Base-by-base conservation (phyloP, 2,113 vertebrate genomes). In the Zosterops hypoxanthus region DNA sequence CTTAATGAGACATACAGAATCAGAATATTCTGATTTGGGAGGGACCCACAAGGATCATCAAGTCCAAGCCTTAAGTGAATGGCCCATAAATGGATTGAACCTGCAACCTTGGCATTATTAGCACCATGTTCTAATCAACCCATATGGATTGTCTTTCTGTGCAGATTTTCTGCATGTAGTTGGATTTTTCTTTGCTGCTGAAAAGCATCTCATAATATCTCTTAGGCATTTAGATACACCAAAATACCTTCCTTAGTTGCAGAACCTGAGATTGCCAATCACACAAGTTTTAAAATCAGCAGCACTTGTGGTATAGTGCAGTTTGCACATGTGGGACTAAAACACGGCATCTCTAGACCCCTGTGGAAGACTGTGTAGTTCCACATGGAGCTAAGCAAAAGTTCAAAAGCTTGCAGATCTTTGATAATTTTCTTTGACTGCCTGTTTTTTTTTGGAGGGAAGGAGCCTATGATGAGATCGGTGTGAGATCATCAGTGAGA, bases 391-490 rank as follows among this genome's bases (percentile, higher is more conserved):
- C 25, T 36, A 70, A 87, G 31, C 8, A 33, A 76, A 82, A 79
- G 11, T 46, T 60, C 26, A 31, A 3, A 66, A 23, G 6, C 20
- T 65, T 68, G 28, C 5, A 8, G 6, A 11, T 56, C 53, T 71
- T 78, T 0, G 2, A 49, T 64, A 20, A 24, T 76, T 85, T 90
- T 85, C 36, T 66, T 52, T 36, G 47, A 19, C 42, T 70, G 2
- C 8, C 15, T 49, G 31, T 0, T 5, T 8, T 56, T 56, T 63
- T 71, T 53, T 39, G 10, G n/a, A 53, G 28, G 23, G 29, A 81
- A 52, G 24, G 57, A 60, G 8, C 25, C 13, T 47, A 0, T 87
- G 9, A 31, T 0, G 0, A 60, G 22, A 49, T 56, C 0, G 1
- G 7, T 57, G 31, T 39, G 36, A 39, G 9, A 23, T 47, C 18